These are phyloP conservation scores for Macquaria australasica DNA, from an alignment of 2,113 vertebrate genomes.

Conservation along the genomic window DNA sequence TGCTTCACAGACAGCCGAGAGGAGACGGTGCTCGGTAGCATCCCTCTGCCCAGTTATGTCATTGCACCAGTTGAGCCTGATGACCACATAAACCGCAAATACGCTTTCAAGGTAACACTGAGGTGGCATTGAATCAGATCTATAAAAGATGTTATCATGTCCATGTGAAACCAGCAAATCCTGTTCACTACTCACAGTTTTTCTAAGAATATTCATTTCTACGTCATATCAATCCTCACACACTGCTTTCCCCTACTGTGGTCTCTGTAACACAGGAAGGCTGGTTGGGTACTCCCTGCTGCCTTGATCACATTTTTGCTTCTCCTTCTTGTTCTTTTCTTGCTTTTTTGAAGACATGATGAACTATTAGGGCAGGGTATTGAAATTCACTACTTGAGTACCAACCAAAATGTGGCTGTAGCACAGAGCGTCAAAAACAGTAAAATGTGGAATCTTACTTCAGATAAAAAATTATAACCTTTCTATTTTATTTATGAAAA, in stretches of 20 bases:
- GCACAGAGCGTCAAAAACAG: neutral
- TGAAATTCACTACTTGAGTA: neutral
- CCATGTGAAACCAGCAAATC: neutral
- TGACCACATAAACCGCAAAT: constrained; percentile 97
- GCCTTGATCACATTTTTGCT: neutral
- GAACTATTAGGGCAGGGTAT: neutral
- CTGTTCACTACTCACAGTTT: neutral
- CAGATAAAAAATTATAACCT: neutral
- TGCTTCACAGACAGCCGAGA: constrained; percentile 92
- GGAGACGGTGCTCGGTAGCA: constrained; percentile 96
- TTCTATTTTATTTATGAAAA: neutral
- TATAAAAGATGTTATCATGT: neutral
- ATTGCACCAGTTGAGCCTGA: constrained; percentile 91
- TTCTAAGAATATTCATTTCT: neutral
- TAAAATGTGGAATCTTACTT: neutral
- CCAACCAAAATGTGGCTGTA: neutral
- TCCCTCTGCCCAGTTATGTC: constrained; percentile 95
- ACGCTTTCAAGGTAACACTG: constrained; percentile 94
- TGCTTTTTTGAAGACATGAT: neutral
- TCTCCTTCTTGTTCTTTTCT: neutral
- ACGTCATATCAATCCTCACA: neutral
- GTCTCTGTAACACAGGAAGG: constrained; percentile 4
- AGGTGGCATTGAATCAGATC: constrained; percentile 9
- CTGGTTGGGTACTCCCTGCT: neutral
- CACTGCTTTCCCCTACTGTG: neutral